Base-by-base conservation (phyloP, 2,888 invertebrate genomes). In the Drosophila fungiperda region DNA sequence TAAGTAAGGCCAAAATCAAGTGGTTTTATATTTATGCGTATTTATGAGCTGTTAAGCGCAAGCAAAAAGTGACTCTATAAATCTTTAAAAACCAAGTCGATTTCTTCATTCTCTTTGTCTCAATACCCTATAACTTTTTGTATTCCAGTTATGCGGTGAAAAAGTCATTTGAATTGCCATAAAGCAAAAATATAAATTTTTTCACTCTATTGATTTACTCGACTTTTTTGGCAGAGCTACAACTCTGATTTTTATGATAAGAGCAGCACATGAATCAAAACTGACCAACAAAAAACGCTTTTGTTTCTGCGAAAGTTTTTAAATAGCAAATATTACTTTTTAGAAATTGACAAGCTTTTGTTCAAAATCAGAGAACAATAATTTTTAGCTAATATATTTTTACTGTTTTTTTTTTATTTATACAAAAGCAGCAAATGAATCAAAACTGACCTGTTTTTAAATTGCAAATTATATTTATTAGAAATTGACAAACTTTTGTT, bases 1-100 rank as follows among this genome's bases (percentile, higher is more conserved):
- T 68, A 78, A 76, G 68, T 54, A 62, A 73, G 68, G 66, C 68
- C 72, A 70, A 84, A 89, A 89, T 84, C 90, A 83, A 85, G 69
- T 76, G 71, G 73, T 73, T 77, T 81, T 75, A 68, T 72, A 71
- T 80, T 87, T 84, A 89, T 87, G 87, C 87, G 76, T 74, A 76
- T 87, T 85, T 89, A 85, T 38, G 36, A 38, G 45, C 45, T 45
- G 40, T n/a, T 85, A 86, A 75, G 52, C 57, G 11, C 50, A n/a
- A 20, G 49, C 40, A 48, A 61, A 57, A 45, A 29, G 23, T 52
- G 72, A 59, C 83, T 85, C 75, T 66, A 88, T 85, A 89, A 88
- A 88, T 89, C 87, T 76, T 86, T 78, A 86, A 86, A 71, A 59
- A 76, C 57, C 40, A 12, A 7, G 29, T n/a, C 50, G 2, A 3